phyloP scores from a whole-genome alignment of 2,888 invertebrate species.

The Pecten maximus region DNA sequence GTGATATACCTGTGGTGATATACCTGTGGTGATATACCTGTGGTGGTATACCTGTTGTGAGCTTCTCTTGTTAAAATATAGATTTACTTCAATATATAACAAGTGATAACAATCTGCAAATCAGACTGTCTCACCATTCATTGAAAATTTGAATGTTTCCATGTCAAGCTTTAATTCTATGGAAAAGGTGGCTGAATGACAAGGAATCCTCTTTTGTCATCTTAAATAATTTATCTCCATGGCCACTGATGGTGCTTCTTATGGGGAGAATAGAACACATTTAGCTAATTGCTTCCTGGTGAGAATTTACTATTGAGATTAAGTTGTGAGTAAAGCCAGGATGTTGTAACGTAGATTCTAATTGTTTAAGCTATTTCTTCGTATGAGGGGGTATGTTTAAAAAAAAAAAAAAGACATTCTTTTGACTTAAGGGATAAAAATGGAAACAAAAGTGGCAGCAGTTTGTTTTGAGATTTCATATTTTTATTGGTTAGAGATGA shows the following conservation, averaged over 20 bases:
- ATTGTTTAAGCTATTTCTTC: neutral
- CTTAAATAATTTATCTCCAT: conserved; percentile 20
- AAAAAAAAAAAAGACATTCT: neutral
- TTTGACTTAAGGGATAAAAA: neutral
- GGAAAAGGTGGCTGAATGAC: neutral
- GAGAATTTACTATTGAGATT: neutral
- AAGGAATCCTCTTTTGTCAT: neutral
- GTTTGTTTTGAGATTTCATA: neutral
- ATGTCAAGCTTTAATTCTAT: neutral
- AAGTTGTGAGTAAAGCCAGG: neutral
- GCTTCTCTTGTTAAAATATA: neutral
- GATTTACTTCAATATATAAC: neutral
- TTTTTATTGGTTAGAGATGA: neutral
- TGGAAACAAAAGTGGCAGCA: neutral
- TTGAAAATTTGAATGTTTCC: neutral
- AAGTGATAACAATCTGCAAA: neutral
- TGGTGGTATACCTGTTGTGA: neutral
- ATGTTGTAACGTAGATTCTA: neutral
- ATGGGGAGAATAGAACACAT: neutral
- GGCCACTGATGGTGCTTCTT: neutral
- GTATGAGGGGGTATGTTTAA: neutral
- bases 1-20: neutral
- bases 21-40: neutral
- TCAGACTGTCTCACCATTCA: neutral
- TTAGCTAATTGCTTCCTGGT: neutral